These are phyloP conservation scores for Neomonachus schauinslandi DNA, from an alignment of 2,113 vertebrate genomes.

Conservation along the genomic window DNA sequence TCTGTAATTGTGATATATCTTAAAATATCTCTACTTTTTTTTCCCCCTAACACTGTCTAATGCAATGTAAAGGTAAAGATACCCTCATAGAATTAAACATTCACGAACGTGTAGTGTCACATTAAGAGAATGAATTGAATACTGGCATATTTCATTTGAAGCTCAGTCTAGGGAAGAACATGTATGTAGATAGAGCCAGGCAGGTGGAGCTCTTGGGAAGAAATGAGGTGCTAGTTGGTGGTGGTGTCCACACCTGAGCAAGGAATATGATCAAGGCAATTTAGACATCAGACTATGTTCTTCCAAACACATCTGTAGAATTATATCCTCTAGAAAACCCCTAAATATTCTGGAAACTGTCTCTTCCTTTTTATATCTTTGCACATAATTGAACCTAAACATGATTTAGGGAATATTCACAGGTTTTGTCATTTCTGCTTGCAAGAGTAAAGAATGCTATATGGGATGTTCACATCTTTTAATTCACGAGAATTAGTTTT, in stretches of 20 bases:
- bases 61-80: background rate
- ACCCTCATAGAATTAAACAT: background rate
- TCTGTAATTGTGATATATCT: background rate
- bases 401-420: background rate
- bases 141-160: background rate
- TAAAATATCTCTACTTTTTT: background rate
- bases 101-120: background rate
- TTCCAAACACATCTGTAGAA: background rate
- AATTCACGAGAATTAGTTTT: background rate
- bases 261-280: background rate
- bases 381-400: background rate
- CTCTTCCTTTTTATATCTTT: background rate
- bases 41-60: background rate
- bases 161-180: too few relatives aligned
- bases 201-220: background rate
- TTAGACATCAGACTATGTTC: background rate
- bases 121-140: background rate
- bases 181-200: background rate
- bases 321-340: background rate
- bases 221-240: background rate
- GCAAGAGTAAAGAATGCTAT: background rate
- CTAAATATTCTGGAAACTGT: background rate
- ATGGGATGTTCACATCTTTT: background rate
- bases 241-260: background rate
- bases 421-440: background rate